Base-by-base conservation (phyloP, 2,888 invertebrate genomes). In the Pandemis cinnamomeana region DNA sequence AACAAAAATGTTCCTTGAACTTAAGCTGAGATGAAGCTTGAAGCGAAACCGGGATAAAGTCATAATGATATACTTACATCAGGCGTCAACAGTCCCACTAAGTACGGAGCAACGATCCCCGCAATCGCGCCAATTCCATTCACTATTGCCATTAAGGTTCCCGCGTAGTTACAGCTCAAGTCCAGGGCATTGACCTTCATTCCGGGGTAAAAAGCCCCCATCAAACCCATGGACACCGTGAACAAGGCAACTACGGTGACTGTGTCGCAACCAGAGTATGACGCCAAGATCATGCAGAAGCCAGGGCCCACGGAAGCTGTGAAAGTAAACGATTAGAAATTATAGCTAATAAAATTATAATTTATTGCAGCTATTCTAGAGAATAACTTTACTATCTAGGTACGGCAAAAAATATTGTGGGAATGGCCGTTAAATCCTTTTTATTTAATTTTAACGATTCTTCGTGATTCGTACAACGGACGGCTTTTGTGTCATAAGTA, bases 51-150 rank as follows among this genome's bases (percentile, higher is more conserved):
- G 6, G 0, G n/a, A n/a, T n/a, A 5, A 13, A 51, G 5, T 6
- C 6, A n/a, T 13, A 51, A n/a, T n/a, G n/a, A 13, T 51, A 13
- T 51, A 94, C 95, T 95, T 89, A 95, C 95, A 89, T 96, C 95
- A 79, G 95, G 95, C 68, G 96, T 96, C 78, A 96, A 86, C 53
- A 95, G 88, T 13, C 96, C 96, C 51, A 96, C 96, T 62, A 96
- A 91, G 80, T 95, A 95, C 0, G 96, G 96, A 0, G 96, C 96
- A 41, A 96, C 90, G 79, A 97, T 96, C 55, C 97, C 97, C 0
- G 96, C 96, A 20, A 96, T 93, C 0, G 96, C 96, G 15, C 96
- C 97, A 63, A 96, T 95, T 0, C 97, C 97, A 81, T 96, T 96
- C 8, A 96, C 96, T 44, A 96, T 95, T 5, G 96, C 96, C 96